A percentile compares a stretch with the other conserved stretches of the same genome.
Conservation (phyloP, 2,113 vertebrate species). For the Eulemur macaco region DNA sequence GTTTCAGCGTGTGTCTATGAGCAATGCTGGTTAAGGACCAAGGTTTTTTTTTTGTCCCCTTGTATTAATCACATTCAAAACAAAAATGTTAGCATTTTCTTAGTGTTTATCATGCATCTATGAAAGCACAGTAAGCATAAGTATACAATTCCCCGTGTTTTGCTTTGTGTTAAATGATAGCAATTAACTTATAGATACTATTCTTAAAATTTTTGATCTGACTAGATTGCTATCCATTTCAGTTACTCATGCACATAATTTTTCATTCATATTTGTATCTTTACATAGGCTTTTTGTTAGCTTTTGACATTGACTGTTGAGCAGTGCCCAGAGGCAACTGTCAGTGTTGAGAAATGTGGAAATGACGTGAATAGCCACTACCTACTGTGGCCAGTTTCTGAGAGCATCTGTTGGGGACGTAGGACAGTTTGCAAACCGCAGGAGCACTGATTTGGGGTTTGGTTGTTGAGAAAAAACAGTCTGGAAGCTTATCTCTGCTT, state of each 20-base stretch:
- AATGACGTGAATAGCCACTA: neutral
- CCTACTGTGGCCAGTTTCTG: neutral
- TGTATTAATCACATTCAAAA: slow-evolving; percentile 33
- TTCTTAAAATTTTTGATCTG: neutral
- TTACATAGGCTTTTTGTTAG: neutral
- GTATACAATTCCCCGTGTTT: neutral
- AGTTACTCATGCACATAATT: too few relatives aligned
- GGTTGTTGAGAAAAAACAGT: neutral
- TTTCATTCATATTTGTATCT: neutral
- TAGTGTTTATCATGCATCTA: neutral
- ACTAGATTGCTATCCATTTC: neutral
- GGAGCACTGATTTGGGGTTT: neutral
- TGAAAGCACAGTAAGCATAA: neutral
- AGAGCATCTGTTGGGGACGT: neutral
- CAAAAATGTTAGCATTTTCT: slow-evolving; percentile 19
- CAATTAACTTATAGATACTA: neutral
- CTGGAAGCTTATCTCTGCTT: neutral
- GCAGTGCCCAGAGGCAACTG: neutral
- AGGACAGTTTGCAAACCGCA: neutral
- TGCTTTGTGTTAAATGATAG: neutral
- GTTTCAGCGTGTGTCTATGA: slow-evolving; percentile 36
- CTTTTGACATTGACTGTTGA: neutral
- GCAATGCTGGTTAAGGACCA: slow-evolving; percentile 12
- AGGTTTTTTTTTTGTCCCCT: neutral
- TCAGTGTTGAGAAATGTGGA: neutral